phyloP scores from a whole-genome alignment of 2,113 vertebrate genomes.

The Sula dactylatra region DNA sequence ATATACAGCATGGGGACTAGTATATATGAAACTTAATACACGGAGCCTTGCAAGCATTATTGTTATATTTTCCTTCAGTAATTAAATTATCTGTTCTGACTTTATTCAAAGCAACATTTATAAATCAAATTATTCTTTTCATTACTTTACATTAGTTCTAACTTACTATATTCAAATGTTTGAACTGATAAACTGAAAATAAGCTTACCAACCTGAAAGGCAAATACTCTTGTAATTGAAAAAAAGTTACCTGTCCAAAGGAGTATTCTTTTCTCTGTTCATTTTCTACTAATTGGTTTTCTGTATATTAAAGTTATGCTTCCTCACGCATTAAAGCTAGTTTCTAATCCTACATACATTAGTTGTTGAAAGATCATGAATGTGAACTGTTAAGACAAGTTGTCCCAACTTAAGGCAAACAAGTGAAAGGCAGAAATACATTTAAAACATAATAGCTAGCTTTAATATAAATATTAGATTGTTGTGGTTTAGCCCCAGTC shows the following conservation, averaged over 20 bases:
- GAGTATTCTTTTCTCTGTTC: background rate
- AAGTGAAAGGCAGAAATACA: background rate
- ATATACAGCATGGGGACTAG: background rate
- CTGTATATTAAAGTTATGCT: background rate
- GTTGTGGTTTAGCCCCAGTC: no score
- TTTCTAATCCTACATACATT: background rate
- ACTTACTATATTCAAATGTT: background rate
- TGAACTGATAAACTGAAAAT: background rate
- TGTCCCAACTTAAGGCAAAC: background rate
- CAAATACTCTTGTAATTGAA: background rate
- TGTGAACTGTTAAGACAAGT: background rate
- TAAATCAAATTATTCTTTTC: background rate
- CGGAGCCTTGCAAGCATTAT: no score
- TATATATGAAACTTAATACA: background rate
- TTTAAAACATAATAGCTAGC: background rate
- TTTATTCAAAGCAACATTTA: background rate
- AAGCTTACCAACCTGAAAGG: background rate
- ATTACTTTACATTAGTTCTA: background rate
- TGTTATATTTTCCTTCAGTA: background rate
- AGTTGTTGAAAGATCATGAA: background rate
- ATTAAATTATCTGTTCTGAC: background rate
- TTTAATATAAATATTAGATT: background rate
- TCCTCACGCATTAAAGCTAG: background rate
- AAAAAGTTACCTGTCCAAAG: background rate
- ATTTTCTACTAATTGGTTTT: background rate